phyloP scores from a whole-genome alignment of 2,888 invertebrate genomes.

The Philopedon plagiatum region DNA sequence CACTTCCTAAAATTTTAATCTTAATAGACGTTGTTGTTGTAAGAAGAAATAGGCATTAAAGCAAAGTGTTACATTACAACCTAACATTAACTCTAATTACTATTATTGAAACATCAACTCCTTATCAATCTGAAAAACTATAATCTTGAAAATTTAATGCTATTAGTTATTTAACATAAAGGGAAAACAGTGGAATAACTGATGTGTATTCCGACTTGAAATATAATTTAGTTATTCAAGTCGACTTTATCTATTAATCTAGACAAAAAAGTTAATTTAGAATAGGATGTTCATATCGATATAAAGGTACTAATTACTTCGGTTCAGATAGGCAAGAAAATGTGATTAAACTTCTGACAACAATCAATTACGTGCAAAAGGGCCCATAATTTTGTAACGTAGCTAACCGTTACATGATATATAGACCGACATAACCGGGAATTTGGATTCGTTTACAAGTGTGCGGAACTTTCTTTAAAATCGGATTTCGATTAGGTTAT shows the following conservation, averaged over 20 bases:
- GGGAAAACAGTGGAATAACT: background rate
- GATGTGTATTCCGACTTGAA: background rate
- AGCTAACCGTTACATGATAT: conserved; percentile 46
- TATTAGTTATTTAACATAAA: background rate
- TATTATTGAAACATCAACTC: background rate
- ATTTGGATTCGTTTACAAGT: conserved; percentile 40
- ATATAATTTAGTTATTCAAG: conserved; percentile 17
- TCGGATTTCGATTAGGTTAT: conserved; percentile 28
- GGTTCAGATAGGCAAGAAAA: conserved; percentile 43
- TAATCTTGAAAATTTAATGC: background rate
- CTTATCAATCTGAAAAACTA: background rate
- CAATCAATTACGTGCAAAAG: conserved; percentile 48
- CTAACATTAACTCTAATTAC: background rate
- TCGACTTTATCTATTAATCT: too few species aligned
- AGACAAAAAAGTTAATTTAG: conserved; percentile 10
- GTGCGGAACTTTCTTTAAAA: conserved; percentile 38
- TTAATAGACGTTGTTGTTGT: too few species aligned
- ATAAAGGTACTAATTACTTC: conserved; percentile 41
- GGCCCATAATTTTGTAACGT: conserved; percentile 41
- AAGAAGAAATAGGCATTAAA: background rate
- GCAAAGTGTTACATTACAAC: too few species aligned
- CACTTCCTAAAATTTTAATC: too few species aligned
- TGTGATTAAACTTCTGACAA: conserved; percentile 47
- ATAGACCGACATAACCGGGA: conserved; percentile 35
- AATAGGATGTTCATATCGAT: conserved; percentile 36